Evolutionary conservation across 2,797 vertebrate genomes (phyloP).

Genomic region (Cirrhinus mrigala): DNA sequence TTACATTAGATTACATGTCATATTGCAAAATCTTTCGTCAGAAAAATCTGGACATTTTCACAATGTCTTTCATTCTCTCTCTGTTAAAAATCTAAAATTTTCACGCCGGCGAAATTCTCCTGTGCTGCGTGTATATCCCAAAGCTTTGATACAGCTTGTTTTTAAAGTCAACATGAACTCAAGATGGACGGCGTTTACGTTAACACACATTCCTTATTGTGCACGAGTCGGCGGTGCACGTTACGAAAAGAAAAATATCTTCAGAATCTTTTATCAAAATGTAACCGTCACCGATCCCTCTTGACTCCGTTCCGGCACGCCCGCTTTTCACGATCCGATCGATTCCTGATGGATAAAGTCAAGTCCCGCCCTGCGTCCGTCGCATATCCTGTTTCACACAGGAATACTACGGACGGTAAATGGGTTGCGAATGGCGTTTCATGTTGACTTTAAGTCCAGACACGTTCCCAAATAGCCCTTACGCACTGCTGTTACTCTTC

Average conservation of each 20-base stretch:
- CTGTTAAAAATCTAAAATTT: slow-evolving; percentile 50
- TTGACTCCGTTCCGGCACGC: neutral
- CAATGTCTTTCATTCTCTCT: slow-evolving; percentile 32
- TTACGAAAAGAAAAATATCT: slow-evolving; percentile 9
- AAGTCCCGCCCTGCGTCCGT: neutral
- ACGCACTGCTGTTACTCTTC: slow-evolving; percentile 43
- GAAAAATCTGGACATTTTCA: slow-evolving; percentile 38
- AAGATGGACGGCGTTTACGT: slow-evolving; percentile 15
- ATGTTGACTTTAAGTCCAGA: slow-evolving; percentile 36
- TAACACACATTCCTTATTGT: slow-evolving; percentile 18
- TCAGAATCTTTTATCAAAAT: slow-evolving; percentile 30
- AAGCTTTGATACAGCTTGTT: slow-evolving; percentile 39
- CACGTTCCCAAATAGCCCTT: slow-evolving; percentile 46
- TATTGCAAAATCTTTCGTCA: slow-evolving; percentile 50
- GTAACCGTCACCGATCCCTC: slow-evolving; percentile 8
- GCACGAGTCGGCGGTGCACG: slow-evolving; percentile 29
- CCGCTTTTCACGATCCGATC: slow-evolving; percentile 5
- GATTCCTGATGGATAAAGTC: slow-evolving; percentile 22
- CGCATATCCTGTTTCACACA: slow-evolving; percentile 10
- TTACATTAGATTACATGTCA: slow-evolving; percentile 51
- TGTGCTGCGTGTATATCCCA: slow-evolving; percentile 23
- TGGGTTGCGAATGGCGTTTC: neutral
- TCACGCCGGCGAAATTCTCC: slow-evolving; percentile 9
- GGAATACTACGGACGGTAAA: slow-evolving; percentile 14
- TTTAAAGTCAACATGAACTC: slow-evolving; percentile 42